Evolutionary conservation across 2,797 vertebrate genomes (phyloP).

Genomic region (Sciaenops ocellatus): DNA sequence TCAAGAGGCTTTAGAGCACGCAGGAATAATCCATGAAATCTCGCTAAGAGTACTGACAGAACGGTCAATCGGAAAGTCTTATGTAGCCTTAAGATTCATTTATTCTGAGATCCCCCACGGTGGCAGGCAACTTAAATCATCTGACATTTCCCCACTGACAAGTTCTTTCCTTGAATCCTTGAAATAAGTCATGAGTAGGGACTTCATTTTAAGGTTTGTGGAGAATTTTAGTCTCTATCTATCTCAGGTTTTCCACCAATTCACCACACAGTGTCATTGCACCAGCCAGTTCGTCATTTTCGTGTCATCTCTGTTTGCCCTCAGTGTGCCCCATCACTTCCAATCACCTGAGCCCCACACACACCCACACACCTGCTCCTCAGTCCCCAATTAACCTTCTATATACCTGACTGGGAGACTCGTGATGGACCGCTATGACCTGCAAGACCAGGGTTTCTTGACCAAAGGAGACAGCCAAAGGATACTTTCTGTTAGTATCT

Average conservation of each 20-base stretch:
- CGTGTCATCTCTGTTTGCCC: not conserved
- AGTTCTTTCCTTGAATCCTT: not conserved
- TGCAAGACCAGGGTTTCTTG: too few species aligned
- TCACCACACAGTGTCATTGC: not conserved
- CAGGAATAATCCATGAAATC: conserved; percentile 19
- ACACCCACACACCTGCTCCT: not conserved
- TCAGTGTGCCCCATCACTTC: not conserved
- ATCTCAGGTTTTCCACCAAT: not conserved
- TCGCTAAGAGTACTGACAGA: conserved; percentile 4
- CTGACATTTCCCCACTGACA: conserved; percentile 8
- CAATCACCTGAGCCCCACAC: not conserved
- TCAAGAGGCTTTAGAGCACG: not conserved
- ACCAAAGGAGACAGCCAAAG: too few species aligned
- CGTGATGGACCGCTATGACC: too few species aligned
- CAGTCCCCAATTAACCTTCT: not conserved
- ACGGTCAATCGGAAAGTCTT: not conserved
- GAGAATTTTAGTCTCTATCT: not conserved
- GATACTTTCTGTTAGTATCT: too few species aligned
- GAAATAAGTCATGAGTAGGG: not conserved
- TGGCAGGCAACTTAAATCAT: conserved; percentile 3
- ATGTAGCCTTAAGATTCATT: conserved; percentile 6
- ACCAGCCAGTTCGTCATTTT: not conserved
- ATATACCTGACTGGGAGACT: not conserved
- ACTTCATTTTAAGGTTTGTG: not conserved
- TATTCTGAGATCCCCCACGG: not conserved